phyloP scores from a whole-genome alignment of 2,888 invertebrate species.

The Coremacera marginata region DNA sequence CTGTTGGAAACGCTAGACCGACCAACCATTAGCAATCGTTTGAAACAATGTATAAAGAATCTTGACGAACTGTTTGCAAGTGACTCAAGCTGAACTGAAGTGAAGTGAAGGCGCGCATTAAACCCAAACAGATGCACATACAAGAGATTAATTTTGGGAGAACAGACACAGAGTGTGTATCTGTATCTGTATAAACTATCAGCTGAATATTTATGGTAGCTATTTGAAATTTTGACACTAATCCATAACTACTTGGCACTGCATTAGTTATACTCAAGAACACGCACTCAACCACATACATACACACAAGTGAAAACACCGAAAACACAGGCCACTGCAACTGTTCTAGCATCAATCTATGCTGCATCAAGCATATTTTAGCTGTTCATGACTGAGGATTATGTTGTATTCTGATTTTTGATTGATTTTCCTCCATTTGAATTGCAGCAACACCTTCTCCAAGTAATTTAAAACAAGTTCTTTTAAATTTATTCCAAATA shows the following conservation, averaged over 20 bases:
- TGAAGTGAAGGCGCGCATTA: background rate
- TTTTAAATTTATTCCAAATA: too few relatives aligned
- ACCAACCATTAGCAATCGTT: background rate
- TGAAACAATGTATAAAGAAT: background rate
- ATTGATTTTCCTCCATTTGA: background rate
- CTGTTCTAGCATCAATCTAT: background rate
- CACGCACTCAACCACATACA: background rate
- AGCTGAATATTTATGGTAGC: slow-evolving; percentile 45
- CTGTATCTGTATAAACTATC: background rate
- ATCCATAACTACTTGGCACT: slow-evolving; percentile 40
- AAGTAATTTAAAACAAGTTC: background rate
- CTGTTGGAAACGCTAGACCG: background rate
- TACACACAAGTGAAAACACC: background rate
- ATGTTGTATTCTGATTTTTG: background rate
- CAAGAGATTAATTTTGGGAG: slow-evolving; percentile 3
- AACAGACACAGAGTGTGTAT: background rate
- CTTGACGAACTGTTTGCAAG: background rate
- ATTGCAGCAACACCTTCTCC: background rate
- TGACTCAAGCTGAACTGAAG: background rate
- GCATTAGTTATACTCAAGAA: slow-evolving; percentile 8
- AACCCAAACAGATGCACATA: slow-evolving; percentile 13
- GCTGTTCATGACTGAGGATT: background rate
- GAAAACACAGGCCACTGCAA: background rate
- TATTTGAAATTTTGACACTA: slow-evolving; percentile 48
- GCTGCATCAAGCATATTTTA: background rate